These are phyloP conservation scores for Operophtera brumata DNA, from an alignment of 2,888 invertebrate species.

Conservation along the genomic window DNA sequence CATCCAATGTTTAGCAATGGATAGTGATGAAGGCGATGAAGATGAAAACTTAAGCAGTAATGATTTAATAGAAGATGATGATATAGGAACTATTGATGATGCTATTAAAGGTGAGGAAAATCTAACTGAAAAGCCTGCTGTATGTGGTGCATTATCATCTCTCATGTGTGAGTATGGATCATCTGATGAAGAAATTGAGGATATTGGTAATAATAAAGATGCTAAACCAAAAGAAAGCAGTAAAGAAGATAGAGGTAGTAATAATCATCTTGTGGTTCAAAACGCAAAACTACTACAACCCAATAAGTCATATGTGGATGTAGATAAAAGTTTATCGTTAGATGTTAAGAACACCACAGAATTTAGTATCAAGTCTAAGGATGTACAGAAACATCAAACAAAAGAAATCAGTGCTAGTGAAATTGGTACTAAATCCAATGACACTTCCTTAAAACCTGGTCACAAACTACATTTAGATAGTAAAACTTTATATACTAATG, in stretches of 20 bases:
- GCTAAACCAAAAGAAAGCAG: too few species aligned
- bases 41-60: slow-evolving; percentile 32
- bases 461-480: too few species aligned
- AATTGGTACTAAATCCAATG: background rate
- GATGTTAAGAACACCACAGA: background rate
- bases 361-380: background rate
- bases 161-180: slow-evolving; percentile 81
- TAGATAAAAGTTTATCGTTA: background rate
- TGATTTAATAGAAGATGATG: slow-evolving; percentile 65
- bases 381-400: background rate
- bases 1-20: slow-evolving; percentile 57
- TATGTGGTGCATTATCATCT: slow-evolving; percentile 79
- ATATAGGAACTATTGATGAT: slow-evolving; percentile 25
- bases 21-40: slow-evolving; percentile 39
- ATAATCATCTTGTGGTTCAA: background rate
- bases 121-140: slow-evolving; percentile 37
- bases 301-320: background rate
- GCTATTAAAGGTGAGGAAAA: background rate
- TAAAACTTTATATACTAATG: background rate
- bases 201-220: slow-evolving; percentile 3
- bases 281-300: background rate
- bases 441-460: background rate
- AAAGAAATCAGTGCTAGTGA: background rate
- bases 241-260: background rate
- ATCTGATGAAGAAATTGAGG: slow-evolving; percentile 68